These are phyloP conservation scores for Poeciliopsis prolifica DNA, from an alignment of 2,113 vertebrate species.

Conservation along the genomic window DNA sequence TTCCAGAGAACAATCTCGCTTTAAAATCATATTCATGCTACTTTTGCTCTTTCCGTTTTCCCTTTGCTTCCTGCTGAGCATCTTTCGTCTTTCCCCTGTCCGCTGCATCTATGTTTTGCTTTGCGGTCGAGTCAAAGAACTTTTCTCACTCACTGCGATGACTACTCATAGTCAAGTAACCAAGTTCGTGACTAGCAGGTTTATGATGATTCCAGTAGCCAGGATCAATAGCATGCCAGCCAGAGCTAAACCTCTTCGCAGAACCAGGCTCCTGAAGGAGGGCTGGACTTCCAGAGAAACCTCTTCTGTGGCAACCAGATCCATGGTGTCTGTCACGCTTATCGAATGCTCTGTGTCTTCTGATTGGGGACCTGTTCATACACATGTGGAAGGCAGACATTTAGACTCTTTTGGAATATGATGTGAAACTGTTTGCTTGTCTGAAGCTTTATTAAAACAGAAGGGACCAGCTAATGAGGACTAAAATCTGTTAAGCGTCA, in stretches of 20 bases:
- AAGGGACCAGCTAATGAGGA: background rate
- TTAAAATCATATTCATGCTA: background rate
- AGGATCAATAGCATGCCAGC: slow-evolving; percentile 70
- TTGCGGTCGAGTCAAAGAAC: background rate
- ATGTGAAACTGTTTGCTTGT: background rate
- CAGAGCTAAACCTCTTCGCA: slow-evolving; percentile 62
- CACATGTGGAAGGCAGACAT: background rate
- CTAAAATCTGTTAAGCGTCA: background rate
- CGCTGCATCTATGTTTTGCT: background rate
- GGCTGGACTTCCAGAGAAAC: background rate
- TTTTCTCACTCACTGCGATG: background rate
- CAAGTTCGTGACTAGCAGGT: slow-evolving; percentile 47
- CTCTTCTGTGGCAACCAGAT: slow-evolving; percentile 7
- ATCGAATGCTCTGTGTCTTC: background rate
- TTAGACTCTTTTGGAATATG: background rate
- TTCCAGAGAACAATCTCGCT: background rate
- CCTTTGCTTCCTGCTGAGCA: background rate
- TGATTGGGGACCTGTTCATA: slow-evolving; percentile 15
- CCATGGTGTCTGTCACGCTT: slow-evolving; percentile 18
- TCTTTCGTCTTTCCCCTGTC: background rate
- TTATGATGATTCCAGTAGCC: slow-evolving; percentile 61
- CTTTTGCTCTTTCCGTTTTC: background rate
- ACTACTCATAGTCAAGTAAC: slow-evolving; percentile 35
- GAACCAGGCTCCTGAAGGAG: slow-evolving; percentile 45
- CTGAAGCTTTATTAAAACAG: background rate